Percentiles rank a stretch among this genome's conserved stretches.
Conservation (phyloP, 2,888 invertebrate species). For the Hartigia nigra region DNA sequence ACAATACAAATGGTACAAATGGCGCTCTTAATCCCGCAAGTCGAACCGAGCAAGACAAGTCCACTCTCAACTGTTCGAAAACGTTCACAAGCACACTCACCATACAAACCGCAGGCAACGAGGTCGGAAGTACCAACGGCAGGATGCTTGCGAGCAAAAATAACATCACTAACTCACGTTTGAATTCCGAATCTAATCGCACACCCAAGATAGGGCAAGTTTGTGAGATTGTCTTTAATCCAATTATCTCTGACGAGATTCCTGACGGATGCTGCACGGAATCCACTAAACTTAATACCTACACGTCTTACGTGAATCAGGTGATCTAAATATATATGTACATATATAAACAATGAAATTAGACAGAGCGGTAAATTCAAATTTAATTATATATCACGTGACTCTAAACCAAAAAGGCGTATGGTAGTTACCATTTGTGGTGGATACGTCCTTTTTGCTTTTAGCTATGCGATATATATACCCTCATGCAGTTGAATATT, state of each 20-base stretch:
- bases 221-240: conserved; percentile 8
- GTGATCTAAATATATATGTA: not conserved
- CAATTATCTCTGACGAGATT: not conserved
- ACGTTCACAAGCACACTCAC: conserved; percentile 63
- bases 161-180: conserved; percentile 11
- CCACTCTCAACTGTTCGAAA: conserved; percentile 41
- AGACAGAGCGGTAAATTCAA: not conserved
- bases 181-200: not conserved
- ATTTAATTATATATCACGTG: not conserved
- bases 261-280: not conserved
- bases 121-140: conserved; percentile 49
- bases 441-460: too few species aligned
- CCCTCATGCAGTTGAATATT: not conserved
- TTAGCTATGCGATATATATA: too few species aligned
- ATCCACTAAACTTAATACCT: not conserved
- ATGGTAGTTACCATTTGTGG: too few species aligned
- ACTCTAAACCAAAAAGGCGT: too few species aligned
- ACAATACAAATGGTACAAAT: not conserved
- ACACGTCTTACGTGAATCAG: not conserved
- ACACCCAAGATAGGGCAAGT: conserved; percentile 8
- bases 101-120: conserved; percentile 52
- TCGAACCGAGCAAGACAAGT: conserved; percentile 31
- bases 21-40: not conserved
- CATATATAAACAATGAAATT: not conserved
- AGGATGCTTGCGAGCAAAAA: conserved; percentile 18